Evolutionary conservation across 2,888 invertebrate species (phyloP).

Genomic region (Lepeophtheirus nordmannii): DNA sequence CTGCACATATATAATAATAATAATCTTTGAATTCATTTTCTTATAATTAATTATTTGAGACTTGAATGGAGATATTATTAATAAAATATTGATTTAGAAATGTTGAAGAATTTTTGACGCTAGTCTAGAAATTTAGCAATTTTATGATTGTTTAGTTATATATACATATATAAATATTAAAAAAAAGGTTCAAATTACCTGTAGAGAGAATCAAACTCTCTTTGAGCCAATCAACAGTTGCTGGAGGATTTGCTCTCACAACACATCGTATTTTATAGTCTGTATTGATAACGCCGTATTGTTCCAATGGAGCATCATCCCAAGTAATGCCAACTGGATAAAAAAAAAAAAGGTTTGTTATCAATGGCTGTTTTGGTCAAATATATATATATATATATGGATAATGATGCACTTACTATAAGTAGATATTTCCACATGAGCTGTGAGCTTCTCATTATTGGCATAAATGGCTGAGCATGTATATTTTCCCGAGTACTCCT

Average conservation of each 20-base stretch:
- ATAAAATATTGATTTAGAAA: no score
- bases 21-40: no score
- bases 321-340: conserved; percentile 62
- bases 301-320: conserved; percentile 66
- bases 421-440: conserved; percentile 28
- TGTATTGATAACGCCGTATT: conserved; percentile 58
- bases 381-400: background rate
- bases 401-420: conserved; percentile 26
- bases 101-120: no score
- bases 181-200: conserved; percentile 27
- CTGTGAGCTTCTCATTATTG: conserved; percentile 29
- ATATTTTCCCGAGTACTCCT: conserved; percentile 62
- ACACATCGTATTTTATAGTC: conserved; percentile 64
- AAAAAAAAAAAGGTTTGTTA: conserved; percentile 29
- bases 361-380: background rate
- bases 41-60: no score
- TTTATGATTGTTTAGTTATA: background rate
- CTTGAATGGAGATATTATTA: no score
- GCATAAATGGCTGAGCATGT: conserved; percentile 68
- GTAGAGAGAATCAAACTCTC: conserved; percentile 48
- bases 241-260: conserved; percentile 66
- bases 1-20: no score
- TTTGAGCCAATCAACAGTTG: conserved; percentile 69
- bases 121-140: conserved; percentile 24
- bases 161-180: conserved; percentile 6